Base-by-base conservation (phyloP, 1,140 invertebrate species). In the Papilio machaon region DNA sequence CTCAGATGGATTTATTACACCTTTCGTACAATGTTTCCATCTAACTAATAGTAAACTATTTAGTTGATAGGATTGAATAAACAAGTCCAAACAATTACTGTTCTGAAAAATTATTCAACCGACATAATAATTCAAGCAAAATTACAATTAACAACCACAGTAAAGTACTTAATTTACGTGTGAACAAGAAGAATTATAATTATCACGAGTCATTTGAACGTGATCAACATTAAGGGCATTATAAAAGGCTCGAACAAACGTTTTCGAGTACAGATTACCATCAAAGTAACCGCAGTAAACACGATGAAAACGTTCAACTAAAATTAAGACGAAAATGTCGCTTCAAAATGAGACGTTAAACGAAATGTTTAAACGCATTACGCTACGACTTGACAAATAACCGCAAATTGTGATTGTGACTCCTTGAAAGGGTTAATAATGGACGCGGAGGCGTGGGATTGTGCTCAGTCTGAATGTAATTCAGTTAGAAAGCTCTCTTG, bases 401-500 rank as follows among this genome's bases (percentile, higher is more conserved):
- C 92, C 92, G 86, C 90, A 92, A 92, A 90, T 91, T 91, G 90
- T 87, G 87, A 92, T 93, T 93, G 91, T 92, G 89, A 89, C 85
- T 88, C 86, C 87, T 88, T 92, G 90, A 91, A 92, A 91, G 91
- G 91, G 91, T 91, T 92, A 92, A 92, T 92, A 94, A 91, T 92
- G 87, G 74, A 83, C 82, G 82, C 82, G 85, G 87, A 85, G 87
- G 82, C 90, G 91, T 90, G 90, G 88, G 90, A 91, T 90, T 90
- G 89, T 90, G 87, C 82, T 75, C 79, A 84, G 82, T 80, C 79
- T 82, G 82, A 81, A 83, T 86, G 86, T 91, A 91, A 93, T 90
- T 91, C 83, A 85, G 88, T 94, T 92, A 91, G 89, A 89, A 89
- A 89, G 87, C 85, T 82, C 80, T 79, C 82, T 84, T 85, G 84